phyloP scores from a whole-genome alignment of 2,888 invertebrate genomes.

The Sphinx pinastri region DNA sequence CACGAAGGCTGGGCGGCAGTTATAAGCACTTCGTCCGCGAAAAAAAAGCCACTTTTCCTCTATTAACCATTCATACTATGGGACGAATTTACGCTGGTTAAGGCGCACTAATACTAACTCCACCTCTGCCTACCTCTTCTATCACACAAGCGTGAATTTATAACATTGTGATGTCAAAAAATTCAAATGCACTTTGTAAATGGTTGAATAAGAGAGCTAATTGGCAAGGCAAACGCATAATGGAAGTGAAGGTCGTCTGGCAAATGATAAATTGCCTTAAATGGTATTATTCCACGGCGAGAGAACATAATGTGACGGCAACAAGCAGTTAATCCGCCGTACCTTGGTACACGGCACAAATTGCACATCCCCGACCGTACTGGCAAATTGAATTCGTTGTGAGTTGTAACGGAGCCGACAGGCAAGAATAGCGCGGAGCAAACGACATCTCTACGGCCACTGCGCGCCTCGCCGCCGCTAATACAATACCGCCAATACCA shows the following conservation, averaged over 20 bases:
- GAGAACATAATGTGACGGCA: conserved; percentile 17
- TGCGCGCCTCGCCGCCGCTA: no score
- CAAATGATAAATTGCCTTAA: conserved; percentile 20
- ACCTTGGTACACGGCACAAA: conserved; percentile 9
- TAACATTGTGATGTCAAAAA: background rate
- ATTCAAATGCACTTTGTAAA: background rate
- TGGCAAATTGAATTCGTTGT: conserved; percentile 10
- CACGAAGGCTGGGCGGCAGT: no score
- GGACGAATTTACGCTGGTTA: no score
- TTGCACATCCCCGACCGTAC: conserved; percentile 4
- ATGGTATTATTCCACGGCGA: conserved; percentile 18
- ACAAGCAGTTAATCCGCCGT: conserved; percentile 1
- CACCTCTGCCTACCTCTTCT: no score
- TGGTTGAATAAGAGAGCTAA: conserved; percentile 9
- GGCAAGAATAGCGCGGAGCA: background rate
- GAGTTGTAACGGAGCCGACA: background rate
- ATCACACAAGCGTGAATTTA: no score
- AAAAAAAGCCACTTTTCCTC: no score
- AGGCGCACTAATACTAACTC: no score
- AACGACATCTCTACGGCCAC: background rate
- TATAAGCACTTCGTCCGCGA: no score
- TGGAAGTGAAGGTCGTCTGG: conserved; percentile 16
- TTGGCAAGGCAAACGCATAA: conserved; percentile 16
- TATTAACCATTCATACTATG: no score
- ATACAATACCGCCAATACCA: background rate